A percentile compares a stretch with the other conserved stretches of the same genome.
Evolutionary conservation across 2,888 invertebrate species (phyloP).

Genomic region (Cheilosia urbana): DNA sequence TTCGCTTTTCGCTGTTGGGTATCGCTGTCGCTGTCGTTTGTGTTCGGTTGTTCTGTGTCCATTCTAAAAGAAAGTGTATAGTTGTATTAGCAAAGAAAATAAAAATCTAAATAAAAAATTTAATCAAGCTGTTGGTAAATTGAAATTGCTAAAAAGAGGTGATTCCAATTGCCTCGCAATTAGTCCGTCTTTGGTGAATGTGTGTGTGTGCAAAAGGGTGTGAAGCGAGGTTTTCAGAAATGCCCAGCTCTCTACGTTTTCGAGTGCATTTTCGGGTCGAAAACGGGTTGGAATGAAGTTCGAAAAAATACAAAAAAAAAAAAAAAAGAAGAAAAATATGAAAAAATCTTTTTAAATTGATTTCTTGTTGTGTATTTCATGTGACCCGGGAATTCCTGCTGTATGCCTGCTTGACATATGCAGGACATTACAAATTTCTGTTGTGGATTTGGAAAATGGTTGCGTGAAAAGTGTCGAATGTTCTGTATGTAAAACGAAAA

Average conservation of each 20-base stretch:
- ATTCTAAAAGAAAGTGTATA: conserved; percentile 29
- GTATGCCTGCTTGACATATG: conserved; percentile 54
- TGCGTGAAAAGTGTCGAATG: conserved; percentile 16
- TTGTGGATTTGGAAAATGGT: conserved; percentile 39
- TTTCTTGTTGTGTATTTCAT: conserved; percentile 33
- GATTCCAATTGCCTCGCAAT: conserved; percentile 4
- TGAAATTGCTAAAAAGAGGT: conserved; percentile 33
- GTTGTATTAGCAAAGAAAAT: conserved; percentile 1
- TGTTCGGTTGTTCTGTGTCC: conserved; percentile 54
- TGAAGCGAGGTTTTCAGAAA: conserved; percentile 36
- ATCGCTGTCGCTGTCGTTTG: conserved; percentile 50
- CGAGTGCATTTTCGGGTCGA: conserved; percentile 60
- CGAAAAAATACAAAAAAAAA: no score
- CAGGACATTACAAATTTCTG: conserved; percentile 36
- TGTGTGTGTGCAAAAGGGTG: conserved; percentile 39
- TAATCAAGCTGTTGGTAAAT: conserved; percentile 39
- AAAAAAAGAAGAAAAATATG: not conserved
- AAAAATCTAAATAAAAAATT: conserved; percentile 31
- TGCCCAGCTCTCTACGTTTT: conserved; percentile 39
- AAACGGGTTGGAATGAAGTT: conserved; percentile 35
- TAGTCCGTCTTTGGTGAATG: conserved; percentile 15
- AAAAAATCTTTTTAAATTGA: conserved; percentile 36
- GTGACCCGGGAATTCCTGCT: conserved; percentile 63
- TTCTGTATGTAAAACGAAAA: conserved; percentile 8
- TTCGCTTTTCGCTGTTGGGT: conserved; percentile 67